Conservation (phyloP, 2,113 vertebrate species). For the Neopipo cinnamomea region DNA sequence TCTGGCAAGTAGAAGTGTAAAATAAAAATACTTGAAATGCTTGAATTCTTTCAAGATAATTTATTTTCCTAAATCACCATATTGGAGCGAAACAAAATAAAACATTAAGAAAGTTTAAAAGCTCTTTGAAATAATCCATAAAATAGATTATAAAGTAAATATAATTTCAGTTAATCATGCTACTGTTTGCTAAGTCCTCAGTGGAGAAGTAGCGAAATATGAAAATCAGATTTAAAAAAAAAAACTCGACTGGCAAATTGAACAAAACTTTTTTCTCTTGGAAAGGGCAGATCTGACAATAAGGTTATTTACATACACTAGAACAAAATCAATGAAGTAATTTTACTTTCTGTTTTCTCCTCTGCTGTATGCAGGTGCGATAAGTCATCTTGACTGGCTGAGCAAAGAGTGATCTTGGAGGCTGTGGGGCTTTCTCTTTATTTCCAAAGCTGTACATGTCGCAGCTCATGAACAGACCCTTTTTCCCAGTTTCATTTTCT, state of each 20-base stretch:
- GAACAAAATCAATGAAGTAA: conserved; percentile 71
- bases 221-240: conserved; percentile 28
- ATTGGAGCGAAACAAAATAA: not conserved
- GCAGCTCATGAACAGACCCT: not conserved
- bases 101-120: not conserved
- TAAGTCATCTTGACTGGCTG: conserved; percentile 67
- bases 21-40: not conserved
- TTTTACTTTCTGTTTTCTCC: conserved; percentile 68
- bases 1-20: not conserved
- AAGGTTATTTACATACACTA: conserved; percentile 63
- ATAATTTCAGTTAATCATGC: not conserved
- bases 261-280: conserved; percentile 60
- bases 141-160: conserved; percentile 9
- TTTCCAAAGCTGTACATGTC: not conserved
- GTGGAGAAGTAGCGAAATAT: not conserved
- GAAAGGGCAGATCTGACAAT: conserved; percentile 69
- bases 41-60: not conserved
- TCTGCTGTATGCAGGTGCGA: conserved; percentile 30
- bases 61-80: not conserved
- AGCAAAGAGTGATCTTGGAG: not conserved
- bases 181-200: not conserved
- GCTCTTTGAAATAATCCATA: conserved; percentile 33
- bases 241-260: conserved; percentile 10
- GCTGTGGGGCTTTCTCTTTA: not conserved
- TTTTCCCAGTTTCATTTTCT: not conserved